These are phyloP conservation scores for Antrozous pallidus DNA, from an alignment of 2,797 vertebrate species.

Conservation along the genomic window DNA sequence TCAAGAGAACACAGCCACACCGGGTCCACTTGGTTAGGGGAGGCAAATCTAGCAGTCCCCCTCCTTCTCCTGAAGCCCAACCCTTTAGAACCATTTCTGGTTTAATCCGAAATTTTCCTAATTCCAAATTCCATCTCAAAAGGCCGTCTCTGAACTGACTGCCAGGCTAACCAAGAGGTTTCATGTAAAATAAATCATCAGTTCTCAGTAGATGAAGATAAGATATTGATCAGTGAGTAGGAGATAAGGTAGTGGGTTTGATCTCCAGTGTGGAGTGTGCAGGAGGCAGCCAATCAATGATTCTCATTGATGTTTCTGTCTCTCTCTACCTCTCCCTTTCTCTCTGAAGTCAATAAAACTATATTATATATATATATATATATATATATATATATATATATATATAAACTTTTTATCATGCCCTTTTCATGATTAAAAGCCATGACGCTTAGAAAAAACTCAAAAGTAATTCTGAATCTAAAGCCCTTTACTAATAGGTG, in stretches of 20 bases:
- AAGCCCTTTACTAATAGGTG: neutral
- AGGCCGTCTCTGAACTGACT: conserved; percentile 26
- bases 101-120: conserved; percentile 17
- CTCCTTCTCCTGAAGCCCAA: too few species aligned
- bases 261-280: too few species aligned
- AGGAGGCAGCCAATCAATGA: too few species aligned
- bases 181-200: neutral
- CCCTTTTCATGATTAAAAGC: neutral
- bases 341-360: too few species aligned
- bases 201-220: conserved; percentile 28
- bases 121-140: conserved; percentile 6
- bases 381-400: neutral
- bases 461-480: neutral
- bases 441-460: neutral
- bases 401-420: neutral
- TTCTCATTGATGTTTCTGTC: too few species aligned
- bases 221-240: neutral
- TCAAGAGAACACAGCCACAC: too few species aligned
- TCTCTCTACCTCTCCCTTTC: too few species aligned
- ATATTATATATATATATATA: neutral
- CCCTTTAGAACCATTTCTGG: neutral
- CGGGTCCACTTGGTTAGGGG: too few species aligned
- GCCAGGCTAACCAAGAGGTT: neutral
- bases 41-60: too few species aligned
- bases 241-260: neutral